phyloP scores from a whole-genome alignment of 2,888 invertebrate species.

The Agrilus mali region DNA sequence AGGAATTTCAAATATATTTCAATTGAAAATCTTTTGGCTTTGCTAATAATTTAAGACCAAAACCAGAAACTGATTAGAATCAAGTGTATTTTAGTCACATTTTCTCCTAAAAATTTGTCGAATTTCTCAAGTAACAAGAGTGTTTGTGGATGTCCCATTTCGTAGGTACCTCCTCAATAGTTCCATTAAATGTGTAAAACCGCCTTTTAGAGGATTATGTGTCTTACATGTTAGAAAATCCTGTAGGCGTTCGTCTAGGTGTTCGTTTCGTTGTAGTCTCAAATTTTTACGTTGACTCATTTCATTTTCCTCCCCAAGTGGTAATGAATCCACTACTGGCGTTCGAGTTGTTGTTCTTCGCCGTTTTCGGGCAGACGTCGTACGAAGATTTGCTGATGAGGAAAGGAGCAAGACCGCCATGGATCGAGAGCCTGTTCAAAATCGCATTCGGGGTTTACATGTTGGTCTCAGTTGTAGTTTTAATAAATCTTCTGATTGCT shows the following conservation, averaged over 20 bases:
- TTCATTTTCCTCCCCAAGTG: constrained; percentile 40
- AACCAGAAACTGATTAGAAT: too few species aligned
- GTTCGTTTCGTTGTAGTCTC: constrained; percentile 7
- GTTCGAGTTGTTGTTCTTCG: constrained; percentile 96
- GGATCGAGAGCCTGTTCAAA: constrained; percentile 81
- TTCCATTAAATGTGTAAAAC: background rate
- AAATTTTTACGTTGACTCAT: constrained; percentile 2
- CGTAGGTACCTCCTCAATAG: too few species aligned
- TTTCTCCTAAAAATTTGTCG: too few species aligned
- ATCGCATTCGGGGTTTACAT: constrained; percentile 93
- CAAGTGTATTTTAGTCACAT: too few species aligned
- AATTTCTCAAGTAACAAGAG: too few species aligned
- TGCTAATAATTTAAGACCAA: too few species aligned
- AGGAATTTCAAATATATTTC: too few species aligned
- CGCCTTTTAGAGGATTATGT: constrained; percentile 2
- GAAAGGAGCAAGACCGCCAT: constrained; percentile 45
- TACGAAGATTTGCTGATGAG: constrained; percentile 56
- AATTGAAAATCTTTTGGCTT: too few species aligned
- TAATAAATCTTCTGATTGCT: constrained; percentile 98
- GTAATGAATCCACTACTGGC: constrained; percentile 82
- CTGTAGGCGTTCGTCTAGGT: constrained; percentile 4
- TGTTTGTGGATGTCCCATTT: too few species aligned
- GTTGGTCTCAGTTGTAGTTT: constrained; percentile 94
- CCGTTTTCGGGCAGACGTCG: constrained; percentile 90
- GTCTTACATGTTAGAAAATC: background rate